Percentiles rank a stretch among this genome's conserved stretches.
Conservation (phyloP, 2,113 vertebrate genomes). For the Cynocephalus volans region DNA sequence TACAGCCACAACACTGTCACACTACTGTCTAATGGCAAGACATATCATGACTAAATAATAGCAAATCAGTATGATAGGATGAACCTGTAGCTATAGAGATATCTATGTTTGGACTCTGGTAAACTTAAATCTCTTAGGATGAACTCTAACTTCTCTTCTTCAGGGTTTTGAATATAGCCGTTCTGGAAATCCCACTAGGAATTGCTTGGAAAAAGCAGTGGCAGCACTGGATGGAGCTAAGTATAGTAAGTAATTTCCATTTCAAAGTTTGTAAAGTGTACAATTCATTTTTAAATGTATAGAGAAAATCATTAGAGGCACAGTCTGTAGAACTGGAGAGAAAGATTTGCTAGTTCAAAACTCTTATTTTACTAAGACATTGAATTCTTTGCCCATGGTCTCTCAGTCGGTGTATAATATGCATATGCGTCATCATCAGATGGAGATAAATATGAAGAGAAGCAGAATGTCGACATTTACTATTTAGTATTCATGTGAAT, state of each 20-base stretch:
- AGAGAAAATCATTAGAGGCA: background rate
- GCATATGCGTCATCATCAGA: background rate
- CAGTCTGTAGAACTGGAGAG: background rate
- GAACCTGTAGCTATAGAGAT: background rate
- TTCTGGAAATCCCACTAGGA: conserved; percentile 96
- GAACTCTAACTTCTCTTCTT: background rate
- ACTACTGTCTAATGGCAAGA: background rate
- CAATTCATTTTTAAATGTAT: background rate
- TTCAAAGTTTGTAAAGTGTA: background rate
- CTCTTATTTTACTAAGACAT: background rate
- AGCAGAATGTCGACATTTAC: background rate
- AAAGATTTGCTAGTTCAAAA: background rate
- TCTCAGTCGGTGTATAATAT: background rate
- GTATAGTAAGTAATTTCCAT: conserved; percentile 90
- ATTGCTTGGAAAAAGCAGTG: conserved; percentile 94
- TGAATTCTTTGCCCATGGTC: background rate
- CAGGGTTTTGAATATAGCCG: conserved; percentile 96
- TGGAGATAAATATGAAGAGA: background rate
- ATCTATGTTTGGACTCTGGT: background rate
- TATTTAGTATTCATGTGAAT: background rate
- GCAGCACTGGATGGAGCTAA: conserved; percentile 96
- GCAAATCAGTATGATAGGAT: background rate
- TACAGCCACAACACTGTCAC: background rate
- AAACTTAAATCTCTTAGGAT: conserved; percentile 5
- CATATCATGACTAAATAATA: background rate